Conservation (phyloP, 2,888 invertebrate species). For the Lochmaea capreae region DNA sequence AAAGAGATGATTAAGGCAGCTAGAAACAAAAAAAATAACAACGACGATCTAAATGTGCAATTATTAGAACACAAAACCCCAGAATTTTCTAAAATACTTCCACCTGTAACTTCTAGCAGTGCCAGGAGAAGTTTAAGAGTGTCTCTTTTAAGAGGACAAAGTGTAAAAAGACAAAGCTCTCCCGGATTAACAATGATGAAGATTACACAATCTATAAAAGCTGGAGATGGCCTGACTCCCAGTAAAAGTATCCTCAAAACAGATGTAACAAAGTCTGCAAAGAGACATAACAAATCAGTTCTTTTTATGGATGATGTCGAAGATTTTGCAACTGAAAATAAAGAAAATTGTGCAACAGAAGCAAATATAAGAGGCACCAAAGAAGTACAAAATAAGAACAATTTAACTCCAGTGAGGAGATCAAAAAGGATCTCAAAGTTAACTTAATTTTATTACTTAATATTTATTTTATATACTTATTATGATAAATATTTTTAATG, state of each 20-base stretch:
- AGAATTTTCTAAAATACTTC: neutral
- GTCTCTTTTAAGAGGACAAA: conserved; percentile 27
- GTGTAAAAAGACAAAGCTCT: conserved; percentile 41
- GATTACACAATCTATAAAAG: conserved; percentile 51
- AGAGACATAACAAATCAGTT: conserved; percentile 48
- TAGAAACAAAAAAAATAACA: conserved; percentile 45
- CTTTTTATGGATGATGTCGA: conserved; percentile 47
- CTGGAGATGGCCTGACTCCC: conserved; percentile 51
- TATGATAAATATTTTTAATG: neutral
- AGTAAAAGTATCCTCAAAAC: conserved; percentile 54
- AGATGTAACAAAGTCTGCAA: conserved; percentile 45
- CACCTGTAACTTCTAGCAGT: conserved; percentile 4
- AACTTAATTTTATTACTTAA: neutral
- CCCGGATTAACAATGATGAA: conserved; percentile 57
- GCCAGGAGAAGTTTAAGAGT: conserved; percentile 41
- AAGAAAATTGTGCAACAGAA: conserved; percentile 32
- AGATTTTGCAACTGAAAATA: conserved; percentile 27
- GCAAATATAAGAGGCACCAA: conserved; percentile 8
- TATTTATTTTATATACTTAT: neutral
- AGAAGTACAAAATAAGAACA: conserved; percentile 1
- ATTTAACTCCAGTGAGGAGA: conserved; percentile 30
- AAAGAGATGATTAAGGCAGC: conserved; percentile 56
- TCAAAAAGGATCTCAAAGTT: conserved; percentile 30
- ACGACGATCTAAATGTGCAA: conserved; percentile 23
- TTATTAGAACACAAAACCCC: conserved; percentile 19